A percentile compares a stretch with the other conserved stretches of the same genome.
Conservation (phyloP, 2,113 vertebrate genomes). For the Acrocephalus arundinaceus region DNA sequence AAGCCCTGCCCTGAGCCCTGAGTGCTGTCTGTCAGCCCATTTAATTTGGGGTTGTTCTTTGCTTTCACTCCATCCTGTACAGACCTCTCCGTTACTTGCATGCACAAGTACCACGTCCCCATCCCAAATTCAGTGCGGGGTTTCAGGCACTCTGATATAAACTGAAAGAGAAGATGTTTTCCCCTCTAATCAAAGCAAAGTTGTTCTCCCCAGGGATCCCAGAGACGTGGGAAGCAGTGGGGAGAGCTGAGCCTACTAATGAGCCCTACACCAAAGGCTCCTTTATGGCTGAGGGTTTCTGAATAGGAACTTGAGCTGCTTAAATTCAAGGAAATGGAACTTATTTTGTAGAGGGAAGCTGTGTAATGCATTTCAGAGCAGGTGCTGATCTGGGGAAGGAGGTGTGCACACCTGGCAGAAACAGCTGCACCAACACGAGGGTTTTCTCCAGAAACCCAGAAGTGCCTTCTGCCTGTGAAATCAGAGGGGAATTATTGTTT, state of each 20-base stretch:
- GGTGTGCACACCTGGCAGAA: background rate
- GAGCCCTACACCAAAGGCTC: background rate
- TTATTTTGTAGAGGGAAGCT: background rate
- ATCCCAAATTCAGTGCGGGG: background rate
- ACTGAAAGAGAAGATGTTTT: background rate
- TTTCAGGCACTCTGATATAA: background rate
- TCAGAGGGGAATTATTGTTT: background rate
- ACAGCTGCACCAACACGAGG: accelerated
- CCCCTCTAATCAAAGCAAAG: background rate
- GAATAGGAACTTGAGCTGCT: background rate
- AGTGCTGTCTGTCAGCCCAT: accelerated
- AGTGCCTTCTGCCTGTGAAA: background rate
- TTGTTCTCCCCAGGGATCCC: background rate
- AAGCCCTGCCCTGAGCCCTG: background rate
- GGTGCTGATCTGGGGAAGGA: background rate
- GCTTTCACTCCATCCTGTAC: background rate
- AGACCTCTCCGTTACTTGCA: background rate
- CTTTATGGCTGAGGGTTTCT: background rate
- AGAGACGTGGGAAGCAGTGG: background rate
- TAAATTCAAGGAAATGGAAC: background rate
- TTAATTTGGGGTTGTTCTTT: background rate
- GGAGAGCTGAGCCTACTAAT: background rate
- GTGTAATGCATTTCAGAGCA: background rate
- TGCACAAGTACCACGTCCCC: background rate
- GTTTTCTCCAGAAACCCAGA: background rate